Conservation (phyloP, 2,113 vertebrate species). For the Jacana jacana region DNA sequence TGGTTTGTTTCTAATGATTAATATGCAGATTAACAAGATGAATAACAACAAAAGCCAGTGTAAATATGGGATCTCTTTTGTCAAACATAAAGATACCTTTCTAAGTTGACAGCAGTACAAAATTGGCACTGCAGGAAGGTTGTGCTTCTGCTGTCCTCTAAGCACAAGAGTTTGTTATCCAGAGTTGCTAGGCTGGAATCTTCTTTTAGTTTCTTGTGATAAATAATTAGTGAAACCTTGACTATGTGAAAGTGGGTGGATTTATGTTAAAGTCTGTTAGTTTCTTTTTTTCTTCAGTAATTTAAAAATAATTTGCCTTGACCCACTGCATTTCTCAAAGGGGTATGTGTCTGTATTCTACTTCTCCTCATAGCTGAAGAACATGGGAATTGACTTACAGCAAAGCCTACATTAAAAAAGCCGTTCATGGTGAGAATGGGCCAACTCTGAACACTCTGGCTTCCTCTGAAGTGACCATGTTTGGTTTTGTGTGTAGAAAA, state of each 20-base stretch:
- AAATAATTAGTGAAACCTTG: not conserved
- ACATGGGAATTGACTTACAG: not conserved
- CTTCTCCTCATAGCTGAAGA: not conserved
- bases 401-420: not conserved
- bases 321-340: not conserved
- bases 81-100: not conserved
- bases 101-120: not conserved
- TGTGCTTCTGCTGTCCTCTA: not conserved
- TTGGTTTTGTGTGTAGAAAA: not conserved
- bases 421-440: not conserved
- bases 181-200: not conserved
- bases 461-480: not conserved
- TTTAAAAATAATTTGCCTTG: not conserved
- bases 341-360: not conserved
- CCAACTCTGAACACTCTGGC: not conserved
- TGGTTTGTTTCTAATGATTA: not conserved
- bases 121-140: not conserved
- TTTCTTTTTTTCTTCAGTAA: not conserved
- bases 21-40: not conserved
- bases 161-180: not conserved
- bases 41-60: not conserved
- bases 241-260: not conserved
- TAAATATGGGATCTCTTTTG: not conserved
- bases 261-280: not conserved
- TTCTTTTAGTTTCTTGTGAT: not conserved